Evolutionary conservation across 2,888 invertebrate species (phyloP).

Genomic region (Parnassius smintheus): DNA sequence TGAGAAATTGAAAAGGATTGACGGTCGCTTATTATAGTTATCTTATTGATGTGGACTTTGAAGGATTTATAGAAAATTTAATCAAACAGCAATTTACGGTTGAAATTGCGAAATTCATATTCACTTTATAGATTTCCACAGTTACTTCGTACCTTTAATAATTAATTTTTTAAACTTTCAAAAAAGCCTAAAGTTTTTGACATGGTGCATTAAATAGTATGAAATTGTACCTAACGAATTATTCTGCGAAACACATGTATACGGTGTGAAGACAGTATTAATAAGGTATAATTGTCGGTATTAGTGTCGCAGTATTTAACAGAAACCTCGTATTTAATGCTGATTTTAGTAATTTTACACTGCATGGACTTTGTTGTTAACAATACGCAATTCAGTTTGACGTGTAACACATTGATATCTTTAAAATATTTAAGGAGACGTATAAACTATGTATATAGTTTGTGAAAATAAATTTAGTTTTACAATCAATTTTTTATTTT

Average conservation of each 20-base stretch:
- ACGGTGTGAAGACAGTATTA: conserved; percentile 12
- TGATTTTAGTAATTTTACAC: conserved; percentile 53
- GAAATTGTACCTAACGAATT: conserved; percentile 2
- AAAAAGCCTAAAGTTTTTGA: neutral
- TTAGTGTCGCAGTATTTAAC: conserved; percentile 39
- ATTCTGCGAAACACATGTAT: conserved; percentile 27
- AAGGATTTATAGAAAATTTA: conserved; percentile 66
- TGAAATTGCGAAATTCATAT: conserved; percentile 16
- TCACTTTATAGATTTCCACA: neutral
- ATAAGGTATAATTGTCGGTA: no score
- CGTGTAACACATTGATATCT: conserved; percentile 14
- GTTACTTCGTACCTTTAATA: neutral
- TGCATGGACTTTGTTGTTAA: conserved; percentile 39
- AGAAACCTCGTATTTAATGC: conserved; percentile 53
- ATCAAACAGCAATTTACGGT: conserved; percentile 47
- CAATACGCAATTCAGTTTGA: conserved; percentile 31
- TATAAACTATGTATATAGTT: conserved; percentile 37
- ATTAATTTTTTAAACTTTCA: no score
- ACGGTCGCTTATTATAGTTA: conserved; percentile 55
- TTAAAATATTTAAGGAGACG: no score
- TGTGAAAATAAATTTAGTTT: no score
- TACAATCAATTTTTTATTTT: no score
- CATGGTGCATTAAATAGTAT: conserved; percentile 8
- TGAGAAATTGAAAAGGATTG: conserved; percentile 67
- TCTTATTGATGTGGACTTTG: conserved; percentile 53